Conservation (phyloP, 2,888 invertebrate genomes). For the Ormyrus labotus region DNA sequence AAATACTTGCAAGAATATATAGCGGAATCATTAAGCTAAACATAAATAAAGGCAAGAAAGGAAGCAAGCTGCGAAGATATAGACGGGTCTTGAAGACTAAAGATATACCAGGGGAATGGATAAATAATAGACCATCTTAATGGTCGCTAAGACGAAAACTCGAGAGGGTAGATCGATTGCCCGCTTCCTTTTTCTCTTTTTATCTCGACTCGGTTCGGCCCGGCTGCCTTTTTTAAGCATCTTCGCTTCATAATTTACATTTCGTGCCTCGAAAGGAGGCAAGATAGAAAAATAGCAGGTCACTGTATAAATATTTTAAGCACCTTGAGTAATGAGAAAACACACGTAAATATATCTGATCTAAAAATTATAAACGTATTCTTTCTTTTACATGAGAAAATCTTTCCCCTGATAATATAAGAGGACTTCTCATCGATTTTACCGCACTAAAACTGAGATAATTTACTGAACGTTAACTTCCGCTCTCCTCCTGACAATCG, state of each 20-base stretch:
- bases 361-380: no score
- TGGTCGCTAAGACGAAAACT: constrained; percentile 47
- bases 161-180: constrained; percentile 43
- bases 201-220: not conserved
- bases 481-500: no score
- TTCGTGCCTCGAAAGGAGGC: not conserved
- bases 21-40: constrained; percentile 18
- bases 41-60: not conserved
- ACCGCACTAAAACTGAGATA: no score
- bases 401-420: no score
- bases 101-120: constrained; percentile 43
- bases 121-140: constrained; percentile 55
- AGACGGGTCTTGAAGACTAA: constrained; percentile 23
- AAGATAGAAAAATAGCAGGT: not conserved
- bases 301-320: constrained; percentile 3
- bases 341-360: not conserved
- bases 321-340: not conserved
- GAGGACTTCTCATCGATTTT: no score
- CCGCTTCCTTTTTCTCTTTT: constrained; percentile 51
- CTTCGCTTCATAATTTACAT: constrained; percentile 46
- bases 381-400: no score
- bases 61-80: constrained; percentile 9
- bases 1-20: not conserved
- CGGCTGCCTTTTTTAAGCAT: constrained; percentile 26
- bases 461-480: no score